Percentiles rank a stretch among this genome's conserved stretches.
These are phyloP conservation scores for Zaprionus davidi DNA, from an alignment of 1,140 invertebrate genomes.

Conservation along the genomic window DNA sequence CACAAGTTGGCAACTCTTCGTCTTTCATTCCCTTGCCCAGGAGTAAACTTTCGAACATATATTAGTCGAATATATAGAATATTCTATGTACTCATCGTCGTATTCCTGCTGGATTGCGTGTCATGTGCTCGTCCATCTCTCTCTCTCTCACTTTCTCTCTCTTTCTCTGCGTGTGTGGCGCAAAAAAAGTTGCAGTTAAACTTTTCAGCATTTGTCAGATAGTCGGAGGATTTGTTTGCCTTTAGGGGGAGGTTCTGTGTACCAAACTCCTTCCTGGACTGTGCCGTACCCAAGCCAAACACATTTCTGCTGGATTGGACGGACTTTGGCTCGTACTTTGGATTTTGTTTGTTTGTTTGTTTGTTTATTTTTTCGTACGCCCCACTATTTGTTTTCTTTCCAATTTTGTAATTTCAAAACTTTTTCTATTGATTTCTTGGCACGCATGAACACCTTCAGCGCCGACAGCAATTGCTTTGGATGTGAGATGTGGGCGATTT, in stretches of 20 bases:
- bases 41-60: conserved; percentile 10
- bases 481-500: conserved; percentile 41
- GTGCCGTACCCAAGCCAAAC: conserved; percentile 52
- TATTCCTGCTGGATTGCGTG: conserved; percentile 23
- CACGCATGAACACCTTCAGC: conserved; percentile 81
- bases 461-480: conserved; percentile 62
- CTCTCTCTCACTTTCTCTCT: neutral
- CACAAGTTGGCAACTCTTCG: conserved; percentile 21
- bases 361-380: conserved; percentile 61
- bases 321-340: conserved; percentile 13
- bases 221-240: conserved; percentile 79
- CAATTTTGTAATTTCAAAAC: conserved; percentile 82
- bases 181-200: conserved; percentile 74
- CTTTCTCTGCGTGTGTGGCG: conserved; percentile 15
- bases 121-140: conserved; percentile 22
- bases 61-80: conserved; percentile 26
- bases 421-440: conserved; percentile 81
- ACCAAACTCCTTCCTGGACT: neutral
- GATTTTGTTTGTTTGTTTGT: conserved; percentile 24
- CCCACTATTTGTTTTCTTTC: conserved; percentile 82
- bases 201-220: conserved; percentile 80
- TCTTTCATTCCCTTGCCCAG: neutral
- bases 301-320: conserved; percentile 57
- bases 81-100: conserved; percentile 32
- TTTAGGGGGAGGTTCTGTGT: conserved; percentile 48